Base-by-base conservation (phyloP, 2,888 invertebrate genomes). In the Artemia sinica region DNA sequence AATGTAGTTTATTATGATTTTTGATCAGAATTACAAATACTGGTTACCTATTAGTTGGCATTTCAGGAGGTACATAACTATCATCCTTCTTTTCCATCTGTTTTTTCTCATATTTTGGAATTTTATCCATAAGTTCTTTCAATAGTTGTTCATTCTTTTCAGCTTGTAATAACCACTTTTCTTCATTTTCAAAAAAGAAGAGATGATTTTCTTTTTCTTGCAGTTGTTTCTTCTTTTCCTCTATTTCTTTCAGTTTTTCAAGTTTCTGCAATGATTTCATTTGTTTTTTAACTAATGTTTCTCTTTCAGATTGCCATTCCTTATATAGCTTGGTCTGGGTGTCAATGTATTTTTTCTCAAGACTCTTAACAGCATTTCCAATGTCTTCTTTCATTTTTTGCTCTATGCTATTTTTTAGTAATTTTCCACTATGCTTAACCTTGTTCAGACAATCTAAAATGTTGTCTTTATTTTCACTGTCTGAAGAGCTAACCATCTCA, bases 131-230 rank as follows among this genome's bases (percentile, higher is more conserved):
- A 49, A 18, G 28, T 18, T 68, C 51, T 52, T 67, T 41, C 41
- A 49, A 50, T 14, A 65, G 66, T 52, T 71, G 79, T 75, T 77
- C 80, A 76, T 81, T 85, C 76, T 77, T 82, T 75, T 84, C 85
- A 73, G 89, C 87, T 76, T 83, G 77, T 66, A 89, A 78, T 74
- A 89, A 87, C 73, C 88, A 83, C 74, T 85, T 77, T 63, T 89
- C 88, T 76, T 88, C 84, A 75, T 87, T 86, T 71, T 90, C 87
- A 78, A 91, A 91, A 83, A 87, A 91, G 70, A 79, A 81, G 9
- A 81, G 74, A 6, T 77, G 82, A 71, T 81, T 80, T 75, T 89
- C 89, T 74, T 82, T 83, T 48, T 81, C 78, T 70, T 79, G 73
- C 71, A 88, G 76, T 65, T 81, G 78, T 68, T 82, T 78, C 74